phyloP scores from a whole-genome alignment of 2,113 vertebrate species.

The Macrotus californicus region DNA sequence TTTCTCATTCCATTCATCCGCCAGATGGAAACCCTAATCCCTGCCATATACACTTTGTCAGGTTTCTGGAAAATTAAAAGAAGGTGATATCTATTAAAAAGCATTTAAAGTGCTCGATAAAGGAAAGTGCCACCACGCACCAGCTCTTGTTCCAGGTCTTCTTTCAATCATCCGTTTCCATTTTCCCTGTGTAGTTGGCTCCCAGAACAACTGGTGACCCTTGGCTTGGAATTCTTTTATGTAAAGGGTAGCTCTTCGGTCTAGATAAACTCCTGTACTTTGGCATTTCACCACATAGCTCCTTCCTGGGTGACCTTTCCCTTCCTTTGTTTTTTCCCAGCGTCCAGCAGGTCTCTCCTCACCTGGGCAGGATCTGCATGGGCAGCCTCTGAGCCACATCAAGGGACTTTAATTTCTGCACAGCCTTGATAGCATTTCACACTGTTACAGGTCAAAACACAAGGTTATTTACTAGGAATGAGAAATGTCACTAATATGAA shows the following conservation, averaged over 20 bases:
- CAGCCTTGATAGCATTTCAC: constrained; percentile 68
- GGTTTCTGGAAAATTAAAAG: constrained; percentile 14
- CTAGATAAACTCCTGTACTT: constrained; percentile 52
- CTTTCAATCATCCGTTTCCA: background rate
- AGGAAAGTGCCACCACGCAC: background rate
- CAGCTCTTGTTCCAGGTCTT: background rate
- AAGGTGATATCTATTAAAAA: background rate
- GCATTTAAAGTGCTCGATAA: background rate
- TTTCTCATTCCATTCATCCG: background rate
- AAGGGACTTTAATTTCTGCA: constrained; percentile 59
- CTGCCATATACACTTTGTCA: background rate
- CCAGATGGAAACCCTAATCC: background rate
- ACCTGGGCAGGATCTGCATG: constrained; percentile 15
- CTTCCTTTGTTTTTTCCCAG: constrained; percentile 49
- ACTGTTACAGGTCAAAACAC: constrained; percentile 64
- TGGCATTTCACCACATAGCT: constrained; percentile 52
- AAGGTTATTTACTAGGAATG: constrained; percentile 57
- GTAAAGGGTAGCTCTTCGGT: constrained; percentile 51
- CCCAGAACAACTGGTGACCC: background rate
- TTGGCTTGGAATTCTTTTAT: constrained; percentile 8
- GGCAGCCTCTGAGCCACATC: constrained; percentile 46
- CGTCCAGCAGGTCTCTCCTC: constrained; percentile 35
- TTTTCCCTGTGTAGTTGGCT: background rate
- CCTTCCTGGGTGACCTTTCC: constrained; percentile 44
- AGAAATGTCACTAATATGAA: constrained; percentile 58